Percentiles rank a stretch among this genome's conserved stretches.
These are phyloP conservation scores for Galaxea fascicularis DNA, from an alignment of 92 coral and sea anemone genomes.

Conservation along the genomic window DNA sequence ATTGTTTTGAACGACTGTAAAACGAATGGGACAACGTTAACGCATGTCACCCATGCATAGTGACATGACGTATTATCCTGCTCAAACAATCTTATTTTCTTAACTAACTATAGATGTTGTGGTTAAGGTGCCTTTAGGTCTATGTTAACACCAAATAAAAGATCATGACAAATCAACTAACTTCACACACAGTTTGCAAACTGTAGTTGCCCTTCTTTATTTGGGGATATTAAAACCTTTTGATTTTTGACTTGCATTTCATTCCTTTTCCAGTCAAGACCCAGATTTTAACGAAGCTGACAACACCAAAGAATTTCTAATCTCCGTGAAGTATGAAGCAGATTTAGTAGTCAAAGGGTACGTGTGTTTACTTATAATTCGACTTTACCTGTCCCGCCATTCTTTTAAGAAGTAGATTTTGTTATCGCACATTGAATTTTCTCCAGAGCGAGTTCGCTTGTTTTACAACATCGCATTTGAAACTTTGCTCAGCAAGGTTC, in stretches of 20 bases:
- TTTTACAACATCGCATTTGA: no score
- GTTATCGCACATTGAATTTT: no score
- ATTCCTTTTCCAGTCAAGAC: slow-evolving; percentile 56
- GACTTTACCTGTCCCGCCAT: neutral
- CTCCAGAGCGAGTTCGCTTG: no score
- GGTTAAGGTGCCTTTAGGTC: no score
- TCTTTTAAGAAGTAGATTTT: neutral
- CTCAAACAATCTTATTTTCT: no score
- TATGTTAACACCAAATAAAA: no score
- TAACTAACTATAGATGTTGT: no score
- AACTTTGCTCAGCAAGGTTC: no score
- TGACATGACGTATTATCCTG: no score
- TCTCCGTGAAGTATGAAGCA: slow-evolving; percentile 82
- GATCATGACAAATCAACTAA: neutral
- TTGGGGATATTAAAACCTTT: neutral
- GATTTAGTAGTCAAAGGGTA: slow-evolving; percentile 82
- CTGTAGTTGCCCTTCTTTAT: neutral
- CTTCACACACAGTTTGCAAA: neutral
- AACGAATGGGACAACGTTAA: no score
- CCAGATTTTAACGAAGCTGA: slow-evolving; percentile 49
- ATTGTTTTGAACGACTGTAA: no score
- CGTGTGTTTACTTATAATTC: slow-evolving; percentile 3
- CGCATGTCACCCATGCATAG: no score
- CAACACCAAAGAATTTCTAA: slow-evolving; percentile 60
- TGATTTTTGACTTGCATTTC: neutral